Evolutionary conservation across 2,113 vertebrate genomes (phyloP), one percentile per base, ranked within the genome.

Genomic region (Scomber scombrus): DNA sequence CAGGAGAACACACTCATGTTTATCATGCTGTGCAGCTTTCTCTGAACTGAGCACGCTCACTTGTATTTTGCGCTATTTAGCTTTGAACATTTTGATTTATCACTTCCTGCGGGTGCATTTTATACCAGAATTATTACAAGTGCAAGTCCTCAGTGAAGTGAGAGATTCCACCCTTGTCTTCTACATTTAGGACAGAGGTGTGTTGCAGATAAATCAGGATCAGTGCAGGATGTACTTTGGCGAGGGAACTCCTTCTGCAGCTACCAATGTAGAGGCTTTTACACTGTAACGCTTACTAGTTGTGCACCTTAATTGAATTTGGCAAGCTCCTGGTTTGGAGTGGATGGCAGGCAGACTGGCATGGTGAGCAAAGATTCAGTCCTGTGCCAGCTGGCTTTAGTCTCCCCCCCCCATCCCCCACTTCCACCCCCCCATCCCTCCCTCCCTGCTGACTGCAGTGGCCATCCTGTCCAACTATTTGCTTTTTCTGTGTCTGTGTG

Each of bases 401-500:
- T 64, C 21, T 1, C 56, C 58, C 68, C 55, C 55, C n/a, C 13
- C 10, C 12, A 21, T 1, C 55, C 15, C 8, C 2, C n/a, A 14
- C 6, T 13, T 1, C 3, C 5, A 1, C 66, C 31, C 70, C 1
- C 45, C 34, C 14, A 12, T 3, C 23, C 23, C 23, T 3, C 23
- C 23, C 23, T 26, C 23, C 23, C 23, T 26, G 23, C 23, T 26
- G 23, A 26, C 23, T 26, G 23, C 23, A 26, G 23, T 26, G 23
- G 31, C 62, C 69, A 51, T 49, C 29, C 57, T 77, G 4, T 65
- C 68, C 77, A 60, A 75, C 57, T 29, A 29, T 83, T 85, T 83
- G 80, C 55, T 77, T 80, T 80, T 69, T 16, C 58, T 57, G 54
- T 52, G 71, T 64, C 45, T 34, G 50, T 64, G 85, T 63, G 63